phyloP scores from a whole-genome alignment of 2,888 invertebrate species.

The Myopa testacea region DNA sequence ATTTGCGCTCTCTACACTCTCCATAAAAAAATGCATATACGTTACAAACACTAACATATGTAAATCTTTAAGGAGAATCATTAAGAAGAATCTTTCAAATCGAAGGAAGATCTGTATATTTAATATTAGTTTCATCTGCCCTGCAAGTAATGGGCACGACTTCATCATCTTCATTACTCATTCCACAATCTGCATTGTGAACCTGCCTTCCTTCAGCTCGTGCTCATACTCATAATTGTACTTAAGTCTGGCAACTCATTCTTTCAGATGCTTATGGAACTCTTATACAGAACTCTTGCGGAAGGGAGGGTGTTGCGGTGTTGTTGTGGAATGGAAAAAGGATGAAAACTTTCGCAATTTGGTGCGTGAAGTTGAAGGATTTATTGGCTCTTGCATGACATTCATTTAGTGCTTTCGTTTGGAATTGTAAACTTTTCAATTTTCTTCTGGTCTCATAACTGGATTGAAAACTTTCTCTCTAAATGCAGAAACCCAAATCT shows the following conservation, averaged over 20 bases:
- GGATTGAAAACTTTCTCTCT: slow-evolving; percentile 27
- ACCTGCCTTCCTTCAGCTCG: too few relatives aligned
- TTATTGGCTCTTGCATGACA: not conserved
- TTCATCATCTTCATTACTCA: too few relatives aligned
- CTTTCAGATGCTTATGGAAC: not conserved
- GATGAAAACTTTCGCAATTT: slow-evolving; percentile 21
- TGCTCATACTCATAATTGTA: too few relatives aligned
- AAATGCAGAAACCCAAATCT: not conserved
- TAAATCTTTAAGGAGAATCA: not conserved
- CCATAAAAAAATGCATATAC: not conserved
- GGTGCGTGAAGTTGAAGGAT: slow-evolving; percentile 5
- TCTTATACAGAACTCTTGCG: too few relatives aligned
- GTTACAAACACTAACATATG: not conserved
- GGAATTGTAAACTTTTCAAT: slow-evolving; percentile 36
- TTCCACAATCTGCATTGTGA: too few relatives aligned
- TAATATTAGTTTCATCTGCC: too few relatives aligned
- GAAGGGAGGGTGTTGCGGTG: too few relatives aligned
- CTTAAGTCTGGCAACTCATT: too few relatives aligned
- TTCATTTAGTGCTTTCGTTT: slow-evolving; percentile 10
- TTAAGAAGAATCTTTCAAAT: too few relatives aligned
- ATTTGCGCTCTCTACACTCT: not conserved
- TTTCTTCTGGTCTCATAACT: slow-evolving; percentile 29
- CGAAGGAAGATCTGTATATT: too few relatives aligned
- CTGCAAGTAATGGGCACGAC: too few relatives aligned
- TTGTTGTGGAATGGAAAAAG: not conserved